These are phyloP conservation scores for Drosophila nr. perissopoda DNA, from an alignment of 2,888 invertebrate species.

Conservation along the genomic window DNA sequence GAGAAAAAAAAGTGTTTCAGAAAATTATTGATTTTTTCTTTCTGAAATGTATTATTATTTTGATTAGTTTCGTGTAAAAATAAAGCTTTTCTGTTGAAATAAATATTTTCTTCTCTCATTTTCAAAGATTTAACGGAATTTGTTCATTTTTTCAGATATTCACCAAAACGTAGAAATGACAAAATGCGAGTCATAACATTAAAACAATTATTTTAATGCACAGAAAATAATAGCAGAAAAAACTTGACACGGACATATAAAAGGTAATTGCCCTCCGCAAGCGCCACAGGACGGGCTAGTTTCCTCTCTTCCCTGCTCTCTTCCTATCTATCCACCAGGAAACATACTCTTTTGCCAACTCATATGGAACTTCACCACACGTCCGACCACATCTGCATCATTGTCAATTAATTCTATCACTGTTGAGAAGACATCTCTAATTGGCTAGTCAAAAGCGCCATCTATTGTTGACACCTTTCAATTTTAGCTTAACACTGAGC, in stretches of 20 bases:
- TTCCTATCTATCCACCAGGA: not conserved
- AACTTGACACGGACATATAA: not conserved
- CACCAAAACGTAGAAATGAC: not conserved
- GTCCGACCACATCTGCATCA: not conserved
- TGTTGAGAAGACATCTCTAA: not conserved
- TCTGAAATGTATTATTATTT: not conserved
- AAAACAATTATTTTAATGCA: not conserved
- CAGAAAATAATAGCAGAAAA: not conserved
- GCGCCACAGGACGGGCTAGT: not conserved
- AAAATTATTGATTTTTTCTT: not conserved
- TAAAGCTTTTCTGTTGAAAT: not conserved
- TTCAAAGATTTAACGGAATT: not conserved
- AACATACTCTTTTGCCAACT: not conserved
- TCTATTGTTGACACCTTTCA: not conserved
- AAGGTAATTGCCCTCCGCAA: not conserved
- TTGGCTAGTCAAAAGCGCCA: not conserved
- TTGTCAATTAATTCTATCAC: not conserved
- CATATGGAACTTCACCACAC: not conserved
- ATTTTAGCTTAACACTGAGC: not conserved
- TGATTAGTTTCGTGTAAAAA: not conserved
- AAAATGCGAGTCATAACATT: not conserved
- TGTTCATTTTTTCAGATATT: not conserved
- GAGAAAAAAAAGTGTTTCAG: not conserved
- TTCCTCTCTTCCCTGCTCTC: not conserved
- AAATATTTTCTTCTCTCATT: not conserved